Percentiles rank a stretch among this genome's conserved stretches.
These are phyloP conservation scores for Agrotis clavis DNA, from an alignment of 2,888 invertebrate species.

Conservation along the genomic window DNA sequence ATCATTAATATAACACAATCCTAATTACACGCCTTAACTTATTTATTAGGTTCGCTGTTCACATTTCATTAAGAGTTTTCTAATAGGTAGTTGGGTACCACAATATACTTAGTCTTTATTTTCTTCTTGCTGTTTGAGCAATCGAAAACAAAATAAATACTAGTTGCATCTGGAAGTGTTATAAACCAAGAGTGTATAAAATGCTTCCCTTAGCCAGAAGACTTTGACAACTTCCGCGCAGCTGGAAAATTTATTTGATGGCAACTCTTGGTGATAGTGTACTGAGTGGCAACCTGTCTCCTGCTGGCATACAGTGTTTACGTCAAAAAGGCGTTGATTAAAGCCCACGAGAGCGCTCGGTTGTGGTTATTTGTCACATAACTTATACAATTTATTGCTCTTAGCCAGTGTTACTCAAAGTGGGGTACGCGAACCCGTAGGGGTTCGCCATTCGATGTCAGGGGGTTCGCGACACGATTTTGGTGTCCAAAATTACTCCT, in stretches of 20 bases:
- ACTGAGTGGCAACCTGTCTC: slow-evolving; percentile 24
- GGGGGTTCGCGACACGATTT: no score
- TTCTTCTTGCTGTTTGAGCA: neutral
- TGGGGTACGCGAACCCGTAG: no score
- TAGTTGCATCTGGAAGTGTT: slow-evolving; percentile 19
- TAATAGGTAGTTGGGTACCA: no score
- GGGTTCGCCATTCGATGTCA: no score
- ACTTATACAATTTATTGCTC: slow-evolving; percentile 1
- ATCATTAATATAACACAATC: no score
- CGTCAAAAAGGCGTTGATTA: slow-evolving; percentile 20
- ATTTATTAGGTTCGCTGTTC: no score
- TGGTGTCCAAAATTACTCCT: no score
- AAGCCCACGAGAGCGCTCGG: neutral
- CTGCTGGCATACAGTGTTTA: slow-evolving; percentile 1
- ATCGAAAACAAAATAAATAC: neutral
- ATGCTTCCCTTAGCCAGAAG: slow-evolving; percentile 25
- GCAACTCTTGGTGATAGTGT: slow-evolving; percentile 27
- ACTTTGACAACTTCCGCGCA: slow-evolving; percentile 34
- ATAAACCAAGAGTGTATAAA: slow-evolving; percentile 15
- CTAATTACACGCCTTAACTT: no score
- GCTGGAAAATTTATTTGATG: slow-evolving; percentile 21
- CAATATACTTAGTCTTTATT: neutral
- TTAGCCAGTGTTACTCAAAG: no score
- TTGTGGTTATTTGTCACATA: slow-evolving; percentile 19
- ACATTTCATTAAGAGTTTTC: no score